Base-by-base conservation (phyloP, 2,797 vertebrate genomes). In the Gallinago nigripennis region DNA sequence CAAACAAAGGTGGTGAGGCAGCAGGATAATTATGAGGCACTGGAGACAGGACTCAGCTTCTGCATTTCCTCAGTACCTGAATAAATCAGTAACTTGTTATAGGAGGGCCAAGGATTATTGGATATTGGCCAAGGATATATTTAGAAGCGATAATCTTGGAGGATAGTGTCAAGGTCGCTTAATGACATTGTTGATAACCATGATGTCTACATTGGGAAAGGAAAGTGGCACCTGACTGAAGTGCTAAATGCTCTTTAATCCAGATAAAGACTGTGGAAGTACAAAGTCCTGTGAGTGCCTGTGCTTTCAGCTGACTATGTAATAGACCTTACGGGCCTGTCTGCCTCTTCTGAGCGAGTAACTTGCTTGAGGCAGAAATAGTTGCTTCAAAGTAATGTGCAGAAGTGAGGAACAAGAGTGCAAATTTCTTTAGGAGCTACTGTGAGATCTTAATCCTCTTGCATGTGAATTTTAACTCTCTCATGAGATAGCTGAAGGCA, bases 81-180 rank as follows among this genome's bases (percentile, higher is more conserved):
- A 46, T 33, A 27, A 81, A 33, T 25, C 27, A 23, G 3, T 39
- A 46, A 31, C 5, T 63, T 39, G 1, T 51, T 69, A 50, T 43
- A 70, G 30, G 6, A 56, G 14, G 20, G 8, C 31, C 64, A 86
- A 54, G 48, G 43, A 65, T n/a, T n/a, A n/a, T n/a, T n/a, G n/a
- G n/a, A n/a, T n/a, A n/a, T n/a, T n/a, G n/a, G n/a, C n/a, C 64
- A 86, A 54, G 48, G 43, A 65, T n/a, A n/a, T 11, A 27, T 50
- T 73, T 61, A n/a, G 27, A 31, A 48, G n/a, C 19, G 18, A 64
- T 31, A 72, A 23, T 54, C 31, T 39, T 43, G 60, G 30, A 63
- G 20, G 14, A 33, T 0, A 0, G 7, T 43, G 24, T 48, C 15
- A 25, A 37, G 48, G 66, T 68, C 66, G 60, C 16, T 9, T 53